A percentile compares a stretch with the other conserved stretches of the same genome.
These are phyloP conservation scores for Zootermopsis nevadensis DNA, from an alignment of 2,888 invertebrate genomes.

Conservation along the genomic window DNA sequence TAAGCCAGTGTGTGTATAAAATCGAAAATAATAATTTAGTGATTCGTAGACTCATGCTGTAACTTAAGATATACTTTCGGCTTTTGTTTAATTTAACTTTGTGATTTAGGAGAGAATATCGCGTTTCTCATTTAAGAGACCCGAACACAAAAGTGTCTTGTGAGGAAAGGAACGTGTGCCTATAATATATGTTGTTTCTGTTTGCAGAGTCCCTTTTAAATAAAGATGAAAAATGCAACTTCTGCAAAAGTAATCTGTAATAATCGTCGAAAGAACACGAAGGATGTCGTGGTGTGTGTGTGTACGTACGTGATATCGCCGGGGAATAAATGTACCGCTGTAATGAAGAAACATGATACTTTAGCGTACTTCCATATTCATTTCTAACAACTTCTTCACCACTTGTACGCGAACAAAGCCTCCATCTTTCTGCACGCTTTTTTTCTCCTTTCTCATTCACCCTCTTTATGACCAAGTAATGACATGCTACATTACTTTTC, in stretches of 20 bases:
- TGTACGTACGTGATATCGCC: neutral
- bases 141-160: too few relatives aligned
- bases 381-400: slow-evolving; percentile 8
- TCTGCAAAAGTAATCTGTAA: neutral
- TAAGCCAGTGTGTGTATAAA: too few relatives aligned
- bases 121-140: too few relatives aligned
- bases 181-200: too few relatives aligned
- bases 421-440: neutral
- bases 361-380: neutral
- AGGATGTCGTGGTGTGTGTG: too few relatives aligned
- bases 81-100: too few relatives aligned
- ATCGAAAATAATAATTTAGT: too few relatives aligned
- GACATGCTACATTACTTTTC: slow-evolving; percentile 43
- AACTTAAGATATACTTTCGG: too few relatives aligned
- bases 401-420: slow-evolving; percentile 23
- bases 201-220: neutral
- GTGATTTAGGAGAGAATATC: too few relatives aligned
- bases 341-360: slow-evolving; percentile 15
- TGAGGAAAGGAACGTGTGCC: too few relatives aligned
- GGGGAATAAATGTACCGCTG: neutral
- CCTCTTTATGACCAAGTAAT: slow-evolving; percentile 29
- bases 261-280: neutral
- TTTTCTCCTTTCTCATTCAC: slow-evolving; percentile 2
- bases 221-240: neutral
- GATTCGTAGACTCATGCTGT: too few relatives aligned